These are phyloP conservation scores for Ibycter americanus DNA, from an alignment of 2,797 vertebrate species.

Conservation along the genomic window DNA sequence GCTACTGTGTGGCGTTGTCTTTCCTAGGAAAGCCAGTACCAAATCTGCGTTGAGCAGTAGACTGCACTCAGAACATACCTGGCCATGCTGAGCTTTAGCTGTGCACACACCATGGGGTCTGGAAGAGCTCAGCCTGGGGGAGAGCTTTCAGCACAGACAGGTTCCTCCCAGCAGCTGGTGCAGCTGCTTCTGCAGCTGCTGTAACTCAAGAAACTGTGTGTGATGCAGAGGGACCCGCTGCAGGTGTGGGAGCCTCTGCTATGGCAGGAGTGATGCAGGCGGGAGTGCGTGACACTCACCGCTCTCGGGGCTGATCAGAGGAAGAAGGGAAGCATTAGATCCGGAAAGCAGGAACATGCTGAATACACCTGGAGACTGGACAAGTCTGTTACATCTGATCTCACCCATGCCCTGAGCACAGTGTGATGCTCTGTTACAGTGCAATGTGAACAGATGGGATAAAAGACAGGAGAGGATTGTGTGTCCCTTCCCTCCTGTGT, in stretches of 20 bases:
- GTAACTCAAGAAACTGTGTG: not conserved
- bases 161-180: not conserved
- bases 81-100: not conserved
- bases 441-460: not conserved
- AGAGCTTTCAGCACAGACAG: not conserved
- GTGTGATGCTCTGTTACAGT: not conserved
- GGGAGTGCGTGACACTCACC: fast-evolving
- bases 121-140: not conserved
- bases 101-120: fast-evolving
- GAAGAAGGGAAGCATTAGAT: not conserved
- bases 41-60: not conserved
- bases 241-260: not conserved
- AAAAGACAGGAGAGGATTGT: fast-evolving
- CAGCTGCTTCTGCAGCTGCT: not conserved
- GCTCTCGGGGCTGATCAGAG: not conserved
- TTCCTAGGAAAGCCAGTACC: not conserved
- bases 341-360: not conserved
- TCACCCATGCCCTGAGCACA: not conserved
- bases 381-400: not conserved
- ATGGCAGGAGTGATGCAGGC: not conserved
- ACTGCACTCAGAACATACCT: not conserved
- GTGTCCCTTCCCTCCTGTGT: not conserved
- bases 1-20: fast-evolving
- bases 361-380: not conserved
- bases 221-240: not conserved